Base-by-base conservation (phyloP, 2,888 invertebrate genomes). In the Microctonus aethiopoides region DNA sequence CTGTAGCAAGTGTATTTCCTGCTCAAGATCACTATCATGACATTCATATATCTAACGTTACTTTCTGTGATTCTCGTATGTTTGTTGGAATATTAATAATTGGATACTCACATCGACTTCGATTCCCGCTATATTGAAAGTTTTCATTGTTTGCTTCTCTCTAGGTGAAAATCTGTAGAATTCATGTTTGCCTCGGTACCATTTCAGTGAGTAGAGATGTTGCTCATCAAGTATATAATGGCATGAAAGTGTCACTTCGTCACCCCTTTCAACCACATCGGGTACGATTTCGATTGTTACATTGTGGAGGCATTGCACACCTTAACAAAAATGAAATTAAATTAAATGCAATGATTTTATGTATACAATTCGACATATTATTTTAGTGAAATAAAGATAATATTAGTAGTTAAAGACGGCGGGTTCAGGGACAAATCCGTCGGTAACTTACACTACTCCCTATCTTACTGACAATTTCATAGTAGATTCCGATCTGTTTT, bases 31-130 rank as follows among this genome's bases (percentile, higher is more conserved):
- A n/a, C n/a, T n/a, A n/a, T n/a, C n/a, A n/a, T n/a, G n/a, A n/a
- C n/a, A n/a, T n/a, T n/a, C n/a, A n/a, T n/a, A n/a, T n/a, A n/a
- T n/a, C n/a, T n/a, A n/a, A n/a, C n/a, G n/a, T n/a, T n/a, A n/a
- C n/a, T n/a, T n/a, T n/a, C n/a, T n/a, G n/a, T n/a, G n/a, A n/a
- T n/a, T n/a, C n/a, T n/a, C n/a, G n/a, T n/a, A n/a, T n/a, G n/a
- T n/a, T n/a, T n/a, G n/a, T n/a, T n/a, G n/a, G n/a, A n/a, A n/a
- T n/a, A n/a, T n/a, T n/a, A n/a, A n/a, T n/a, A n/a, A n/a, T n/a
- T n/a, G n/a, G n/a, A n/a, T n/a, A 93, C 94, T 94, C 86, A 95
- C 95, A 87, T 95, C 94, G 64, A 95, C 93, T 78, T 91, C 89
- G 74, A 95, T 92, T 74, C 94, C 94, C 13, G 91, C 89, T 75